Base-by-base conservation (phyloP, 2,797 vertebrate species). In the Manis javanica region DNA sequence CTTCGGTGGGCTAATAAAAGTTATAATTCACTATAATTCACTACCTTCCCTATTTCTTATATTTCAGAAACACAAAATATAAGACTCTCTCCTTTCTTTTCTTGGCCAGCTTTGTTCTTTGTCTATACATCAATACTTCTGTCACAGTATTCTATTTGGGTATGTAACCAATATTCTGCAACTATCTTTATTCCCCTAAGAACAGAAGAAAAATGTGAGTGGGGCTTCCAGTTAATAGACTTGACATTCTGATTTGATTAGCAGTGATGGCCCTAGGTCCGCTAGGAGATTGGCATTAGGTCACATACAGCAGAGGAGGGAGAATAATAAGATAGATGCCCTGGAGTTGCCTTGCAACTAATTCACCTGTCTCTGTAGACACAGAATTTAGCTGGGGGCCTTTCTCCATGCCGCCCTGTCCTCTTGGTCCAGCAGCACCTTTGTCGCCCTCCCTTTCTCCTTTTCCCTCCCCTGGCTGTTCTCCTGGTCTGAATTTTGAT, bases 201-300 rank as follows among this genome's bases (percentile, higher is more conserved):
- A 83, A 18, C 21, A 66, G 49, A 94, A 89, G 57, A 68, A 87
- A 90, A 59, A 49, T 51, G n/a, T 51, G 12, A 34, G 15, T 37
- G 12, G 12, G 12, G 19, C 37, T 92, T 95, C 23, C 55, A 46
- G 39, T 82, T 83, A 91, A 95, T 59, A 31, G 42, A 26, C 15
- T 63, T 81, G 61, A 29, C 51, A 37, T 83, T 72, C 34, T 93
- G 66, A 89, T 89, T 87, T 81, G 19, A 83, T 86, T 91, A 87
- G 34, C 57, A 91, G 1, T 31, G 84, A 63, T 37, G 24, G 34
- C 31, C 15, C 9, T 29, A 29, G 15, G 21, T 68, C 75, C 18
- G 31, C 42, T 24, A 49, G 55, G 64, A 66, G 64, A 39, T 46
- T 68, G 71, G 8, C 57, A 55, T 94, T 49, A 29, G 19, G 9